Base-by-base conservation (phyloP, 2,113 vertebrate species). In the mouse (Mus musculus) region DNA sequence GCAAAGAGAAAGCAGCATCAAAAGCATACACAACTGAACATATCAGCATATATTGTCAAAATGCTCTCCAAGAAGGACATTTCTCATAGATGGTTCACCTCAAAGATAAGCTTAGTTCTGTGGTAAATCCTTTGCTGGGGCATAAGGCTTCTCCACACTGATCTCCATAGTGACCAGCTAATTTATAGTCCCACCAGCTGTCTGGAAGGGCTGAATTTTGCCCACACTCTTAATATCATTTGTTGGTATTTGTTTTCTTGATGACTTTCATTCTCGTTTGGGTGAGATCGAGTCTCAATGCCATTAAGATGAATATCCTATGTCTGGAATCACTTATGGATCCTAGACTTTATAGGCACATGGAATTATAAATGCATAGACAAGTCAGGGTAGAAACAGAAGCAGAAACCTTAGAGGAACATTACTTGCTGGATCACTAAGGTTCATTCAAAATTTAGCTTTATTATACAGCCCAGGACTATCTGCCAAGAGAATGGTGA, bases 21-120 rank as follows among this genome's bases (percentile, higher is more conserved):
- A 63, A 72, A 71, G 6, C 24, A 56, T 39, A 82, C 28, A 39
- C 28, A 76, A 87, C 86, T 82, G 56, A 96, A 82, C 39, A 88
- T 16, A 77, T 72, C 76, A n/a, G 7, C 65, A 24, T 39, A 85
- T 49, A 80, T 65, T 89, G 39, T 72, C 90, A 88, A 88, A 93
- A 84, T 93, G 82, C 17, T 75, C 89, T 78, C 76, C 67, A 81
- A 16, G 84, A 95, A 85, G 33, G 80, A 26, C 46, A 30, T 86
- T 16, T 86, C 52, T 14, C 61, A 20, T 8, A 72, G 19, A 26
- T 36, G 4, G 22, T 72, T 56, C 77, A 54, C 78, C 72, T 87
- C 5, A 91, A 91, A 91, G 61, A 5, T 7, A 1, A 39, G 56
- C n/a, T 63, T 24, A 84, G 24, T 33, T 14, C 7, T 65, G 5